A percentile compares a stretch with the other conserved stretches of the same genome.
Conservation (phyloP, 1,140 invertebrate genomes). For the Cydia pomonella region DNA sequence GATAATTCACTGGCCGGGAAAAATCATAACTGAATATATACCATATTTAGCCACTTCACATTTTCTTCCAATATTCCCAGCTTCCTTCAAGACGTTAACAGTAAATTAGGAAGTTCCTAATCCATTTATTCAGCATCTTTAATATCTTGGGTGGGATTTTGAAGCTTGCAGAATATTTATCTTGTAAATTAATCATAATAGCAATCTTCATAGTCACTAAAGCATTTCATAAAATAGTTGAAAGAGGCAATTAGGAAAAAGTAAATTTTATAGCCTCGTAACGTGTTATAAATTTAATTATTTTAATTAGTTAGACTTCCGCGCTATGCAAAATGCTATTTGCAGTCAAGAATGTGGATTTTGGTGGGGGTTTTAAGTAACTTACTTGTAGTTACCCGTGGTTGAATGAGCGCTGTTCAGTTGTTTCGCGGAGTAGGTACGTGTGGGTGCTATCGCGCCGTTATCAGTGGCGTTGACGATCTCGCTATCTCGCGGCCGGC, state of each 20-base stretch:
- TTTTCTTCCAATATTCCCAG: not conserved
- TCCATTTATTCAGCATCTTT: not conserved
- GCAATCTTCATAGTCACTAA: not conserved
- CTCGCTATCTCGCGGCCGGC: constrained; percentile 67
- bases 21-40: not conserved
- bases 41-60: not conserved
- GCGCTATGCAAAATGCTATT: constrained; percentile 16
- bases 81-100: not conserved
- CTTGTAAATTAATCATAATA: constrained; percentile 1
- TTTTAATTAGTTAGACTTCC: not conserved
- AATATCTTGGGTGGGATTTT: not conserved
- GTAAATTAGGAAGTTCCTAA: not conserved
- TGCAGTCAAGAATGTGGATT: not conserved
- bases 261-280: constrained; percentile 2
- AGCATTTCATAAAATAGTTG: not conserved
- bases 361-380: constrained; percentile 8
- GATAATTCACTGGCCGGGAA: not conserved
- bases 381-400: not conserved
- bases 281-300: not conserved
- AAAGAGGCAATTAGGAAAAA: not conserved
- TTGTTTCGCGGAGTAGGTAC: constrained; percentile 15
- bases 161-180: not conserved
- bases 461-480: constrained; percentile 73
- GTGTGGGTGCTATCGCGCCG: constrained; percentile 51
- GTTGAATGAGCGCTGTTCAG: not conserved